A percentile compares a stretch with the other conserved stretches of the same genome.
These are phyloP conservation scores for Lepus oiostolus DNA, from an alignment of 2,797 vertebrate species.

Conservation along the genomic window DNA sequence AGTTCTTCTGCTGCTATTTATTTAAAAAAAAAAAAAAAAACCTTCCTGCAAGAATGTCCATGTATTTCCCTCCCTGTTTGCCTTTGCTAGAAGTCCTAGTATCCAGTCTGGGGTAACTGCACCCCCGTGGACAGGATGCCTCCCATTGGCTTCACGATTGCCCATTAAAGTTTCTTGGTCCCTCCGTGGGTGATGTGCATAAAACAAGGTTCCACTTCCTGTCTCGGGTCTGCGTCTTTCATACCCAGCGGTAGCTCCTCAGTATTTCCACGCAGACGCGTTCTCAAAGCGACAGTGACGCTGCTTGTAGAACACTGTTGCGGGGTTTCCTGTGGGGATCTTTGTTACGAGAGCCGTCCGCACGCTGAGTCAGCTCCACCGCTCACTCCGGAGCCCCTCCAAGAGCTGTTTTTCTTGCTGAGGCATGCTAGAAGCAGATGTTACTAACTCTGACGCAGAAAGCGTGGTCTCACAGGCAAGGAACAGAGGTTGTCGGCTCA, in stretches of 20 bases:
- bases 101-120: background rate
- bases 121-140: background rate
- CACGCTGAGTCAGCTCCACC: background rate
- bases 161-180: background rate
- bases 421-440: background rate
- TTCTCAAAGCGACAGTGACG: background rate
- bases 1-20: conserved; percentile 39
- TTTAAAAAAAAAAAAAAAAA: conserved; percentile 7
- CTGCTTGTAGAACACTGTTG: background rate
- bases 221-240: background rate
- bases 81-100: conserved; percentile 55
- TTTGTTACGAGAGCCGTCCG: background rate
- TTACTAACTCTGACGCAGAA: background rate
- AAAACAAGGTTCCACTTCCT: background rate
- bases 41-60: conserved; percentile 46
- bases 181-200: background rate
- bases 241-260: background rate
- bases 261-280: background rate
- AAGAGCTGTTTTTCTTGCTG: background rate
- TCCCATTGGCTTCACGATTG: background rate
- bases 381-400: background rate
- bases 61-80: background rate
- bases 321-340: background rate
- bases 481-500: background rate
- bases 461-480: background rate